Conservation (phyloP, 2,113 vertebrate genomes). For the Oncorhynchus nerka region DNA sequence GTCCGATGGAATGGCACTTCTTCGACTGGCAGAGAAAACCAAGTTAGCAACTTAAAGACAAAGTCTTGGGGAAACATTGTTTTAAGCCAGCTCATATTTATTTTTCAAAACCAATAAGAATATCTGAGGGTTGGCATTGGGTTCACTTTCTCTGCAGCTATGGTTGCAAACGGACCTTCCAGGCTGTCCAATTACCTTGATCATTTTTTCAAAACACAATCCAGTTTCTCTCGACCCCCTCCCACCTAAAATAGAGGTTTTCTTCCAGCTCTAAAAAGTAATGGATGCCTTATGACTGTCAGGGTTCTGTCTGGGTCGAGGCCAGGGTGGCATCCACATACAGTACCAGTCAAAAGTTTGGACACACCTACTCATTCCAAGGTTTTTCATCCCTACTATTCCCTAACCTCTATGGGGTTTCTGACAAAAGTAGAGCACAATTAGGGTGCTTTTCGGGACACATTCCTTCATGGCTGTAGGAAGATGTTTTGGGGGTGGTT, state of each 20-base stretch:
- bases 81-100: conserved; percentile 19
- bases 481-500: too few species aligned
- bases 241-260: conserved; percentile 15
- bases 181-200: conserved; percentile 7
- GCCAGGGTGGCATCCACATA: not conserved
- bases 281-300: conserved; percentile 40
- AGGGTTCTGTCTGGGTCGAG: conserved; percentile 14
- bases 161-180: not conserved
- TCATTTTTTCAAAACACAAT: conserved; percentile 4
- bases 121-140: conserved; percentile 13
- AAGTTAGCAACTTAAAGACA: conserved; percentile 47
- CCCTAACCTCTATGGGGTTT: too few species aligned
- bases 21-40: conserved; percentile 36
- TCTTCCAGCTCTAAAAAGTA: conserved; percentile 28
- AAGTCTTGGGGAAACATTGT: conserved; percentile 46
- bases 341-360: too few species aligned
- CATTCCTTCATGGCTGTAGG: too few species aligned
- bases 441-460: too few species aligned
- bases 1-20: conserved; percentile 13
- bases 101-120: conserved; percentile 22
- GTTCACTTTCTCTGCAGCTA: not conserved
- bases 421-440: too few species aligned
- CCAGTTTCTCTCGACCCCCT: not conserved
- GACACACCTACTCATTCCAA: too few species aligned
- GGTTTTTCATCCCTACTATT: too few species aligned